Base-by-base conservation (phyloP, 2,113 vertebrate species). In the Cyphomyrus discorhynchus region DNA sequence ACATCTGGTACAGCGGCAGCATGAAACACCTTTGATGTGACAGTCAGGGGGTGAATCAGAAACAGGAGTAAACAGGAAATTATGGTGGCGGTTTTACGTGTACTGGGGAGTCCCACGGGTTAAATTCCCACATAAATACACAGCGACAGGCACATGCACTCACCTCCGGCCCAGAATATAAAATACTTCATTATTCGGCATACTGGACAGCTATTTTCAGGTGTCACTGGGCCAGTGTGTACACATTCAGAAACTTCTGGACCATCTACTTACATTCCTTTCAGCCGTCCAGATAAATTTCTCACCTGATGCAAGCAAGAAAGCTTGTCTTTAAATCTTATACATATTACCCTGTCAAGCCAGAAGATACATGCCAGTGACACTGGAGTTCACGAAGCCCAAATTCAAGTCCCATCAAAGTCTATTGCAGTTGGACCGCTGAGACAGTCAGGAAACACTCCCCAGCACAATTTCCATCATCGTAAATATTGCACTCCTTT, bases 21-120 rank as follows among this genome's bases (percentile, higher is more conserved):
- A 70, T 6, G 24, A 88, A 42, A 88, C 56, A 88, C 17, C 88
- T 77, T 80, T 52, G 70, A 77, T 52, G 88, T 52, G 66, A 21
- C 70, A 39, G 70, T 35, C 15, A 47, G 47, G 15, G 39, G 70
- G 27, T 80, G 47, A 52, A 89, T 17, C 80, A 6, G 15, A 27
- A 13, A 49, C 21, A 56, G 47, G 27, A 53, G 49, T 21, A 39
- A 56, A 89, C 49, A 45, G n/a, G 50, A 21, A 74, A 58, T 56
- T 82, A 19, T 7, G 31, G 17, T 82, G 74, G 39, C n/a, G 35
- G 49, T n/a, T 35, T 56, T 58, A 31, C 31, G 31, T 70, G 17
- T n/a, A 13, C 9, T 42, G 35, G 31, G 39, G 27, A 50, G 9
- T 42, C 47, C 35, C n/a, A 31, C 2, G 88, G 49, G 31, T 45